Evolutionary conservation across 2,113 vertebrate species (phyloP), one percentile per base, ranked within the genome.

Genomic region (Callorhinus ursinus): DNA sequence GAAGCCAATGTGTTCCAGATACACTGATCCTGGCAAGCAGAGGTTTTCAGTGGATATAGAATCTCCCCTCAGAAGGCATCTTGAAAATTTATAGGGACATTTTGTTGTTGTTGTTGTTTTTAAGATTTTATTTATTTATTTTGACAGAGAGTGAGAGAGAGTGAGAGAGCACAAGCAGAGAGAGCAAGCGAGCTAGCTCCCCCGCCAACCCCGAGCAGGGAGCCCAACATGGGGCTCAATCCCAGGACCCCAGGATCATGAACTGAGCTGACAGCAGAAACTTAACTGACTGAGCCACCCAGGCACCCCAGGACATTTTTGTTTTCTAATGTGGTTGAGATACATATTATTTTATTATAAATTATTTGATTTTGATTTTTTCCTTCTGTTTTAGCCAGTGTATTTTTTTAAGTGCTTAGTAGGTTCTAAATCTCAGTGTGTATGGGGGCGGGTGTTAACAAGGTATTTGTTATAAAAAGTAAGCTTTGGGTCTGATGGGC

Each of bases 271-370:
- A 33, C 7, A 31, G 31, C 31, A 67, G 31, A 67, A 0, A 33
- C 65, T 67, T 26, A 63, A 31, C 63, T 26, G 13, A 65, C 63
- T 65, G 63, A n/a, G 65, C 33, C 65, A 69, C 65, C 16, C 16
- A 69, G 33, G 67, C 0, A 4, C 16, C 67, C 18, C 8, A 36
- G 69, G 49, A 22, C 4, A 51, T 57, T 95, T 96, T 90, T 90
- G 46, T 91, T 86, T 96, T 72, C 51, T 71, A 71, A 46, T 87
- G 13, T 65, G 33, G 31, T 85, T 95, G 59, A 93, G 7, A 67
- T 92, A 55, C 42, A 53, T 77, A 53, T 61, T 90, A 92, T 95
- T 92, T 96, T 77, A 91, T 87, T 93, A 76, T 72, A 88, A 90
- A 72, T 88, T 57, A 90, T 83, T 90, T 79, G 12, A 53, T 77